Evolutionary conservation across 2,888 invertebrate genomes (phyloP).

Genomic region (Philhelius pedissequus): DNA sequence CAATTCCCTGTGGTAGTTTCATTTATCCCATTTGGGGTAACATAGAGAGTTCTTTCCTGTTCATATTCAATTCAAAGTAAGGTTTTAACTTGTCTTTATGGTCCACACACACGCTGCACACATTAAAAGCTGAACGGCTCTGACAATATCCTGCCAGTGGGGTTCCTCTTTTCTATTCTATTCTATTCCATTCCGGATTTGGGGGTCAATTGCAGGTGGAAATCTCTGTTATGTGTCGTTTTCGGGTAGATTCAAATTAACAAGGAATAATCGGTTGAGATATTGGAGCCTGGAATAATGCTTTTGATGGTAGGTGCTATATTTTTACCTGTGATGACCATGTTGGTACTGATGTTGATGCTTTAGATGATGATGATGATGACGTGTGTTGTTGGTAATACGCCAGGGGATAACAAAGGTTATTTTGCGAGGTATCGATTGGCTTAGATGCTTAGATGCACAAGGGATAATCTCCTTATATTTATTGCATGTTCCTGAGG

Average conservation of each 20-base stretch:
- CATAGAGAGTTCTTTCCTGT: slow-evolving; percentile 29
- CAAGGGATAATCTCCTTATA: slow-evolving; percentile 51
- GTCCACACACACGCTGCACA: slow-evolving; percentile 40
- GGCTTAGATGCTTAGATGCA: slow-evolving; percentile 42
- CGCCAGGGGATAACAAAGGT: slow-evolving; percentile 43
- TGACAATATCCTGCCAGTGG: neutral
- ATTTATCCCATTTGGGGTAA: slow-evolving; percentile 15
- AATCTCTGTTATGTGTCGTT: slow-evolving; percentile 28
- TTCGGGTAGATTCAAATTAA: slow-evolving; percentile 58
- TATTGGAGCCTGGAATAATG: slow-evolving; percentile 30
- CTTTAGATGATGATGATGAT: slow-evolving; percentile 36
- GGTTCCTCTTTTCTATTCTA: neutral
- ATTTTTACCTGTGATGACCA: neutral
- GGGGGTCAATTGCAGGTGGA: slow-evolving; percentile 52
- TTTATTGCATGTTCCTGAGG: slow-evolving; percentile 31
- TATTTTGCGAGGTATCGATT: slow-evolving; percentile 45
- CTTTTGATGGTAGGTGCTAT: slow-evolving; percentile 7
- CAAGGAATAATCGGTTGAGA: slow-evolving; percentile 60
- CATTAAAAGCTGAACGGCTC: slow-evolving; percentile 32
- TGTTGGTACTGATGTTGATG: neutral
- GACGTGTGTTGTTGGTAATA: slow-evolving; percentile 22
- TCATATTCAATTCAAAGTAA: slow-evolving; percentile 56
- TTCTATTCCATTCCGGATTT: neutral
- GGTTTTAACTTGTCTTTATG: slow-evolving; percentile 44
- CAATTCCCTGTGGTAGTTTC: neutral